These are phyloP conservation scores for Sebastes cheni DNA, from an alignment of 2,797 vertebrate genomes.

Conservation along the genomic window DNA sequence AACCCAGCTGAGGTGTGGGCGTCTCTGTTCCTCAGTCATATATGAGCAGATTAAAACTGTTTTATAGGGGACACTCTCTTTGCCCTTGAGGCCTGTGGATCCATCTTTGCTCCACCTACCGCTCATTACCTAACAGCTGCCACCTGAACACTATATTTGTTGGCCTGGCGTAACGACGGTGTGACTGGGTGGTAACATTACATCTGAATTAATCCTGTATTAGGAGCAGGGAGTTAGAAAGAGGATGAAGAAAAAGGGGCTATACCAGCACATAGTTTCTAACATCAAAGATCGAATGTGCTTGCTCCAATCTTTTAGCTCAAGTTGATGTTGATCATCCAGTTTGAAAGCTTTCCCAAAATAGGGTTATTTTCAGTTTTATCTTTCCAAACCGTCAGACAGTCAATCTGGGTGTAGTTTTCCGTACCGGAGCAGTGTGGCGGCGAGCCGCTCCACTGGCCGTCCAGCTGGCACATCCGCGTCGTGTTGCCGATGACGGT, in stretches of 20 bases:
- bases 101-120: slow-evolving; percentile 45
- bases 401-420: slow-evolving; percentile 31
- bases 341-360: not conserved
- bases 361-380: not conserved
- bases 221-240: not conserved
- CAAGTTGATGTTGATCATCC: not conserved
- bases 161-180: slow-evolving; percentile 10
- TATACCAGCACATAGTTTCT: not conserved
- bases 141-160: slow-evolving; percentile 50
- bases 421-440: slow-evolving; percentile 95
- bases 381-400: not conserved
- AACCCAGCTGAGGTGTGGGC: slow-evolving; percentile 58
- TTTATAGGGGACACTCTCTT: slow-evolving; percentile 72
- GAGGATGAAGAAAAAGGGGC: not conserved
- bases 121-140: slow-evolving; percentile 50
- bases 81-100: slow-evolving; percentile 65
- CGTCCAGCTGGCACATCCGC: slow-evolving; percentile 93
- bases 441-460: slow-evolving; percentile 94
- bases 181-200: slow-evolving; percentile 6
- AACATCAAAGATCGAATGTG: not conserved
- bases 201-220: slow-evolving; percentile 27
- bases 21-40: slow-evolving; percentile 61
- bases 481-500: slow-evolving; percentile 92
- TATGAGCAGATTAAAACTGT: slow-evolving; percentile 76
- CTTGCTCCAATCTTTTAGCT: not conserved